Evolutionary conservation across 53 echinoderm and acorn worm species (phyloP).

Genomic region (Holothuria leucospilota): DNA sequence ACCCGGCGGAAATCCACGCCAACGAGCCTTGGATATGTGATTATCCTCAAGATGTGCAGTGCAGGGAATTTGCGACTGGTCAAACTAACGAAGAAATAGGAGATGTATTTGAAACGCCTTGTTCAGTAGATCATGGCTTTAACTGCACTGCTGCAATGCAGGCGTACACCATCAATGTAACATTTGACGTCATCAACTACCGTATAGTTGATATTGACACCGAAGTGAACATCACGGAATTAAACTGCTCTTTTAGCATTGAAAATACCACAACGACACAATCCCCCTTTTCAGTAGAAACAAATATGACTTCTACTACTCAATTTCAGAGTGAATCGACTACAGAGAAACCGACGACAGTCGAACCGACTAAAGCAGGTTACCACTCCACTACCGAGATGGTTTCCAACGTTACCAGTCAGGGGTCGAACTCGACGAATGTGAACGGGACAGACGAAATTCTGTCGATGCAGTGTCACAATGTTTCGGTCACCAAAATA

Average conservation of each 20-base stretch:
- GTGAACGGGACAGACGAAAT: constrained; percentile 33
- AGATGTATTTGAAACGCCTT: constrained; percentile 59
- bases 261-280: constrained; percentile 17
- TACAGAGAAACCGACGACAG: not conserved
- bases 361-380: not conserved
- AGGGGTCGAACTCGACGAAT: too few relatives aligned
- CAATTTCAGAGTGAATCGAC: not conserved
- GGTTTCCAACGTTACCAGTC: too few relatives aligned
- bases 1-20: constrained; percentile 43
- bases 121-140: constrained; percentile 70
- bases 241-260: constrained; percentile 13
- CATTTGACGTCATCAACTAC: constrained; percentile 70
- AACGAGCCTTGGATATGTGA: constrained; percentile 74
- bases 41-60: constrained; percentile 70
- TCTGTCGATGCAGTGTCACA: constrained; percentile 64
- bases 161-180: constrained; percentile 73
- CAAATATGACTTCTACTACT: constrained; percentile 23
- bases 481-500: constrained; percentile 59
- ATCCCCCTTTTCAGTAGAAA: not conserved
- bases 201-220: constrained; percentile 41
- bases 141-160: constrained; percentile 74
- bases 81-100: constrained; percentile 50
- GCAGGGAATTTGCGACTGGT: constrained; percentile 35
- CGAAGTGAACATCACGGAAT: constrained; percentile 22
- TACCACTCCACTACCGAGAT: not conserved